Evolutionary conservation across 2,113 vertebrate species (phyloP).

Genomic region (Dissostichus mawsoni): DNA sequence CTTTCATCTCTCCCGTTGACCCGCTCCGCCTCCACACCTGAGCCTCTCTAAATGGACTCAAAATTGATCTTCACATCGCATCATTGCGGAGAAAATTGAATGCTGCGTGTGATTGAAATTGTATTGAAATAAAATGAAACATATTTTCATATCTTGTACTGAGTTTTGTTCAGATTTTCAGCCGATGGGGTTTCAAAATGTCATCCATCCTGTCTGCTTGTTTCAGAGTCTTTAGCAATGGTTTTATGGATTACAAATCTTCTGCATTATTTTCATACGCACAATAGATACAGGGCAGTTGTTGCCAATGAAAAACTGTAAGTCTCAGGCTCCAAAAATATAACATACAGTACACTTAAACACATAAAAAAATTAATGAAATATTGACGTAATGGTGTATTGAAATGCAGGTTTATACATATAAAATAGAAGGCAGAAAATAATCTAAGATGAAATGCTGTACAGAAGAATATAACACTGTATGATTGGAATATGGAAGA

Average conservation of each 20-base stretch:
- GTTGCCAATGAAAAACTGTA: no score
- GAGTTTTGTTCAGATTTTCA: slow-evolving; percentile 25
- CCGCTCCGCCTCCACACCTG: slow-evolving; percentile 68
- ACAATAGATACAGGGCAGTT: no score
- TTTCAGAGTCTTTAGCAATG: background rate
- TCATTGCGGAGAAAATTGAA: slow-evolving; percentile 59
- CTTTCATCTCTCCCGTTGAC: slow-evolving; percentile 71
- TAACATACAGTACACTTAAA: no score
- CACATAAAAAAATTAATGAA: no score
- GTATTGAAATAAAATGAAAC: slow-evolving; percentile 67
- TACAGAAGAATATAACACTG: no score
- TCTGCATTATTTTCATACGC: background rate
- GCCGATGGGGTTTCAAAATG: slow-evolving; percentile 21
- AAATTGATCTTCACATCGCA: slow-evolving; percentile 68
- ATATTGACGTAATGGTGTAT: no score
- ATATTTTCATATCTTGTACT: slow-evolving; percentile 48
- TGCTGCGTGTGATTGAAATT: slow-evolving; percentile 34
- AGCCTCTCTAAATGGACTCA: slow-evolving; percentile 72
- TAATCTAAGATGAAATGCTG: no score
- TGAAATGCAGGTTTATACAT: no score
- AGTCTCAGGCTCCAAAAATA: no score
- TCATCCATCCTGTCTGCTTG: background rate
- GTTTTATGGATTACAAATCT: background rate
- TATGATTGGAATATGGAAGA: no score
- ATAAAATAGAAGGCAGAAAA: no score